Evolutionary conservation across 23 tunicate species (phyloP), one percentile per base, ranked within the genome.

Genomic region (Ascidia mentula): DNA sequence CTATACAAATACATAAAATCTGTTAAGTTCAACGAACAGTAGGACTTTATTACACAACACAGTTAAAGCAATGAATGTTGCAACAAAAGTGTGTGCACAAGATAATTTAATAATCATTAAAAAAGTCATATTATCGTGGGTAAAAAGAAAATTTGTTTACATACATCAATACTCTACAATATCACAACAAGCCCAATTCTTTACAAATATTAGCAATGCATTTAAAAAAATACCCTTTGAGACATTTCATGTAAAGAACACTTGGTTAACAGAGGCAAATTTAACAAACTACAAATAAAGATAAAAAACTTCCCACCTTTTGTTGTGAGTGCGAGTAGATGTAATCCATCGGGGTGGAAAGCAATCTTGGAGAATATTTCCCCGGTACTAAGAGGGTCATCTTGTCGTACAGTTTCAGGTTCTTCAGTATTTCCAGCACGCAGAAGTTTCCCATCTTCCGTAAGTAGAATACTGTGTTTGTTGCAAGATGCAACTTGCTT

Each of bases 281-380:
- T 45, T 15, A 45, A 15, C 18, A 45, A 45, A 45, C 60, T 15
- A 18, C 18, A 45, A 15, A 17, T 18, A 45, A 15, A 45, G 17
- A 17, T 18, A 45, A 17, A 45, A 45, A 45, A 18, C 39, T 71
- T 3, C 74, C 34, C 8, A 89, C 96, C 96, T 46, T 78, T 20
- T 60, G 74, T 40, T 24, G 96, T 79, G n/a, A 90, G 34, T 13
- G 87, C 96, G 18, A 90, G 84, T 5, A 90, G 38, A 77, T 85
- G 82, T 4, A 30, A 22, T 0, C 78, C 75, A 40, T 80, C 79
- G 3, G 86, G 79, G 76, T 80, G 84, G 61, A 60, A 79, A 0
- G 89, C 82, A 13, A 90, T 32, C 69, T 85, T 82, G 0, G 18
- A n/a, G 74, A 84, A 84, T 15, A 8, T 40, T 71, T 78, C 78